These are phyloP conservation scores for Polydesmus complanatus DNA, from an alignment of 2,888 invertebrate genomes.

Conservation along the genomic window DNA sequence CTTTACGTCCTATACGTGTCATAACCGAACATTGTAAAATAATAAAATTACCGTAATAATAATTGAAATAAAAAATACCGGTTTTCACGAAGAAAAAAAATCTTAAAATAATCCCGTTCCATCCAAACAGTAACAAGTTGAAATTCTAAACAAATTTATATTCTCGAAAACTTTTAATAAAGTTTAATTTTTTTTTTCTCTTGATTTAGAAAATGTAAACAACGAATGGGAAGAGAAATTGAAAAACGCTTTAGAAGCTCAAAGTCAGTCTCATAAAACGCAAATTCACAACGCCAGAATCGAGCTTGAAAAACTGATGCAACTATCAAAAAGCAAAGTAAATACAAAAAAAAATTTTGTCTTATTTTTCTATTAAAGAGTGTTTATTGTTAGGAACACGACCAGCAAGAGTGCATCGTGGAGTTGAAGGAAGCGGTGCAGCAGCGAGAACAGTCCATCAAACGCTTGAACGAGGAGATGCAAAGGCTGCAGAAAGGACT, in stretches of 20 bases:
- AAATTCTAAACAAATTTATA: too few species aligned
- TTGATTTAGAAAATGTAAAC: slow-evolving; percentile 2
- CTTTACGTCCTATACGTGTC: too few species aligned
- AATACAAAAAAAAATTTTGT: not conserved
- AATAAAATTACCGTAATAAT: too few species aligned
- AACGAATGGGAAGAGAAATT: slow-evolving; percentile 6
- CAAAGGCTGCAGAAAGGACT: slow-evolving; percentile 9
- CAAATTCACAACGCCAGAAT: slow-evolving; percentile 7
- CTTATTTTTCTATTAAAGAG: not conserved
- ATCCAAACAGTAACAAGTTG: too few species aligned
- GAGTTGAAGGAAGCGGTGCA: slow-evolving; percentile 6
- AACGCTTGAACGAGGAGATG: slow-evolving; percentile 9
- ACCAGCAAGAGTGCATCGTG: slow-evolving; percentile 6
- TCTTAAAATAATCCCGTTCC: too few species aligned
- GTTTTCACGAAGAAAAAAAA: too few species aligned
- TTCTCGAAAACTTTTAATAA: not conserved
- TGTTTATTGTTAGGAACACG: slow-evolving; percentile 7
- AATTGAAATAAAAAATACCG: too few species aligned
- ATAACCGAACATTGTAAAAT: too few species aligned
- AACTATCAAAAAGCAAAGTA: slow-evolving; percentile 11
- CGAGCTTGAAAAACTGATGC: slow-evolving; percentile 12
- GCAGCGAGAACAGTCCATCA: slow-evolving; percentile 7
- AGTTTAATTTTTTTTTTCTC: not conserved
- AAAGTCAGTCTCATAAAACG: slow-evolving; percentile 8
- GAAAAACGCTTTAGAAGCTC: slow-evolving; percentile 4